Base-by-base conservation (phyloP, 2,797 vertebrate species). In the Tauraco hartlaubi region DNA sequence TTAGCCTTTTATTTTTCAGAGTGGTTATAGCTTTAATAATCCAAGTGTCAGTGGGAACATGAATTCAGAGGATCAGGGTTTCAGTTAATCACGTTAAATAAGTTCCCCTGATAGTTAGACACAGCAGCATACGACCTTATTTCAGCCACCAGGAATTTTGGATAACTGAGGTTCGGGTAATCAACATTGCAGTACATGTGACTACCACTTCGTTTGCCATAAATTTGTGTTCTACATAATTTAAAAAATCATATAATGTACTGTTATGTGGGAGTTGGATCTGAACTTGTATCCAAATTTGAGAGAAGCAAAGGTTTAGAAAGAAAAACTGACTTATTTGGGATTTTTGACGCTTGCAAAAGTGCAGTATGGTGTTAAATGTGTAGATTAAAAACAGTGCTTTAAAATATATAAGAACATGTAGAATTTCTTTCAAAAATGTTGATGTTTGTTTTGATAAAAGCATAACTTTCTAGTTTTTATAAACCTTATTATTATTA, bases 31-130 rank as follows among this genome's bases (percentile, higher is more conserved):
- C 63, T 96, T 94, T 92, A 92, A 86, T 92, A 95, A 95, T 89
- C 92, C 85, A 94, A 92, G 94, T 95, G 93, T 94, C 93, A 95
- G n/a, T 74, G 43, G 54, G 35, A 93, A 88, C 62, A 20, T 51
- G 86, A 92, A 95, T 95, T 82, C 56, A 62, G 77, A 87, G 74
- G 74, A 93, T 87, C 88, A 72, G 56, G 46, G 67, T 90, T 96
- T 96, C 88, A 94, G 88, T 95, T 94, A 96, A 94, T 95, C 88
- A 90, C 5, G 14, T 91, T 95, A 95, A 95, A 56, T 86, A 95
- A 90, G 92, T 87, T 96, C 95, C 83, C 71, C 33, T 91, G 92
- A 85, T 82, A 85, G 84, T 85, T 67, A 48, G 71, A 39, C 94
- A 64, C 23, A 63, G 83, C 55, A 76, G 56, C 62, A 63, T 17